phyloP scores from a whole-genome alignment of 2,888 invertebrate species.

The Pyrochroa serraticornis region DNA sequence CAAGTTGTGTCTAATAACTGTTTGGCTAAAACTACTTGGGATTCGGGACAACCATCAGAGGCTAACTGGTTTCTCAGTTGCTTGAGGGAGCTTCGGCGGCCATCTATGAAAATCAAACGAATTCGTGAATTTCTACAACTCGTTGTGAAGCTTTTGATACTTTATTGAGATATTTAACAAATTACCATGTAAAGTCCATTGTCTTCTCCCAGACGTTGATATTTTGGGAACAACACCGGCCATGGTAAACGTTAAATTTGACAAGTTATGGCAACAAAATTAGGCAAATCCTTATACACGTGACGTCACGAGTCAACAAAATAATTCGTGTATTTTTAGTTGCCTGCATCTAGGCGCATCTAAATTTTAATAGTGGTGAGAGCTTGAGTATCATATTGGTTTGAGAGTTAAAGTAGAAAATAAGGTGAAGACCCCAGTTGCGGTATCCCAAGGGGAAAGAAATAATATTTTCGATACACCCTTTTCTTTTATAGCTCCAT shows the following conservation, averaged over 20 bases:
- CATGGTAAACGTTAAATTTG: constrained; percentile 49
- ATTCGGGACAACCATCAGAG: constrained; percentile 88
- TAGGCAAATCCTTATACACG: too few relatives aligned
- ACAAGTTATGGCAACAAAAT: neutral
- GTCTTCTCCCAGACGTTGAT: constrained; percentile 71
- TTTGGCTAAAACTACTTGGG: constrained; percentile 86
- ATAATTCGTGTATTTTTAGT: too few relatives aligned
- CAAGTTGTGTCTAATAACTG: constrained; percentile 79
- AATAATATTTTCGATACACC: too few relatives aligned
- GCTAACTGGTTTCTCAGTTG: constrained; percentile 75
- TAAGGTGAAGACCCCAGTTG: too few relatives aligned
- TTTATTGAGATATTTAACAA: constrained; percentile 13
- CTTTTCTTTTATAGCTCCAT: too few relatives aligned
- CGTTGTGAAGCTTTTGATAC: neutral
- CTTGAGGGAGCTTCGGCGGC: constrained; percentile 69
- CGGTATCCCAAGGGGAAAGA: too few relatives aligned
- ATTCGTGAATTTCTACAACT: neutral
- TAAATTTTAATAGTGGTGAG: too few relatives aligned
- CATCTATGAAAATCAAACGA: constrained; percentile 60
- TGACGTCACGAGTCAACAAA: too few relatives aligned
- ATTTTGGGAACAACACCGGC: constrained; percentile 65
- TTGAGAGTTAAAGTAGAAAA: too few relatives aligned
- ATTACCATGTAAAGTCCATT: constrained; percentile 78
- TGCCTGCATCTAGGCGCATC: too few relatives aligned
- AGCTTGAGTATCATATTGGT: too few relatives aligned